phyloP scores from a whole-genome alignment of 2,113 vertebrate species.

The Leptobrachium leishanense region DNA sequence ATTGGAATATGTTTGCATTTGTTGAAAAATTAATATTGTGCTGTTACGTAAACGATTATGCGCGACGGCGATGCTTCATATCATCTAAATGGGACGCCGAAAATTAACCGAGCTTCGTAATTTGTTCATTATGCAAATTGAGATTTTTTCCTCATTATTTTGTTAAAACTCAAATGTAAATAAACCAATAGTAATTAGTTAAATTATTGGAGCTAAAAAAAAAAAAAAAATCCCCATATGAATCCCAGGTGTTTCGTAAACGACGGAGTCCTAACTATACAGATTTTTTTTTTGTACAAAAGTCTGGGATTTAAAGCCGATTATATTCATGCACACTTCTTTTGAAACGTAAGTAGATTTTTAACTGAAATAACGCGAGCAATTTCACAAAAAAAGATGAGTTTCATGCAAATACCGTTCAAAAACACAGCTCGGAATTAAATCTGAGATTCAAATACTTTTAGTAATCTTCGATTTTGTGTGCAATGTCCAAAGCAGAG shows the following conservation, averaged over 20 bases:
- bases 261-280: background rate
- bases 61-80: conserved; percentile 13
- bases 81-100: conserved; percentile 23
- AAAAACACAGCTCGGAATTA: conserved; percentile 38
- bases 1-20: conserved; percentile 47
- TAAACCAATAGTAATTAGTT: conserved; percentile 35
- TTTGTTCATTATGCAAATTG: conserved; percentile 41
- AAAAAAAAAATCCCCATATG: background rate
- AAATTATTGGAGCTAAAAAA: background rate
- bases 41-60: conserved; percentile 43
- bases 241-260: background rate
- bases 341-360: conserved; percentile 36
- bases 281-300: background rate
- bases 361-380: conserved; percentile 20
- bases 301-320: conserved; percentile 3
- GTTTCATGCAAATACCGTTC: conserved; percentile 36
- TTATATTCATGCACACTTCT: conserved; percentile 34
- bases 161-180: conserved; percentile 31
- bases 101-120: conserved; percentile 21
- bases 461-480: conserved; percentile 41
- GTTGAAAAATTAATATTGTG: conserved; percentile 46
- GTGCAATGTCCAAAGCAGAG: conserved; percentile 12
- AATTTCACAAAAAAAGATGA: conserved; percentile 5
- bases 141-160: conserved; percentile 1
- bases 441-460: conserved; percentile 45